Evolutionary conservation across 2,113 vertebrate species (phyloP), one percentile per base, ranked within the genome.

Genomic region (Calyptomena viridis): DNA sequence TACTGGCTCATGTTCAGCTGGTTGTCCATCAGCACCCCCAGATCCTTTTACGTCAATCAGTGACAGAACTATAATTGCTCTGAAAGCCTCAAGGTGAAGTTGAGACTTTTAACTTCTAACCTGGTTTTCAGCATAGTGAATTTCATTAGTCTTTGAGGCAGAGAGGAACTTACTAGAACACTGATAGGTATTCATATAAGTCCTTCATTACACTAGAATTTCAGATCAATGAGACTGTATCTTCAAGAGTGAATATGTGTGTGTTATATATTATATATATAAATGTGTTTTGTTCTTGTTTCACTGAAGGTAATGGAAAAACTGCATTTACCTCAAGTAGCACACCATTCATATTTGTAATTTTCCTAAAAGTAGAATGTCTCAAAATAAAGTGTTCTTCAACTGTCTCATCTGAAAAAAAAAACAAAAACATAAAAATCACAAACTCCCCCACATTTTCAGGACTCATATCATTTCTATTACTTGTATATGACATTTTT

Each of bases 21-120:
- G 28, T 7, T 60, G 21, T 0, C 5, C 2, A 60, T 2, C 53
- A 80, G 2, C 31, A 68, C 1, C 0, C 0, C 3, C 27, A 62
- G 19, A 0, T 49, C 8, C 4, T 68, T 74, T 81, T n/a, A 23
- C 37, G 13, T 6, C 0, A 2, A 22, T 11, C 19, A 33, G 19
- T 16, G 14, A 23, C 9, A 37, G 33, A 69, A 44, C 68, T 75
- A 47, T 22, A 89, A 72, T 40, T 84, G 44, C 62, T 78, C 27
- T 74, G 82, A 68, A 94, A 94, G 9, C 66, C 37, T 94, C 52
- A 93, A 96, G 80, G 71, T 89, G 55, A 95, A 73, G 62, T 69
- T n/a, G 1, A 52, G 92, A 69, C 56, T 92, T 80, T 56, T n/a
- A 96, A 78, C 75, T 84, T 81, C 37, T 83, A n/a, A 76, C 39